A percentile compares a stretch with the other conserved stretches of the same genome.
Evolutionary conservation across 1,140 invertebrate genomes (phyloP).

Genomic region (Hyposmocoma kahamanoa): DNA sequence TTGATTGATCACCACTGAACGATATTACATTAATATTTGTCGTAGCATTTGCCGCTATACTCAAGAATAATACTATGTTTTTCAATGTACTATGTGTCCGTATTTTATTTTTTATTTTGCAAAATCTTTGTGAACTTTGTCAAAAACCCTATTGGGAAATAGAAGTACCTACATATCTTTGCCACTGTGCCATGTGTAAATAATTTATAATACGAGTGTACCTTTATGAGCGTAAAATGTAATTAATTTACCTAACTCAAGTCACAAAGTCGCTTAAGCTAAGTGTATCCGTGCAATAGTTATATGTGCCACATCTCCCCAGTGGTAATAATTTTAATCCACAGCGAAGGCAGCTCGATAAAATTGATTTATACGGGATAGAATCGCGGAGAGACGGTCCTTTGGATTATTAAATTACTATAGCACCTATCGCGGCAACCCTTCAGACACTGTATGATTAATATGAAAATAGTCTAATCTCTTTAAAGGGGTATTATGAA

Average conservation of each 20-base stretch:
- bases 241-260: not conserved
- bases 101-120: too few species aligned
- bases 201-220: too few species aligned
- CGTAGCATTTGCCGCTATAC: slow-evolving; percentile 37
- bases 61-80: too few species aligned
- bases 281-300: not conserved
- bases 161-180: too few species aligned
- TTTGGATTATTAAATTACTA: slow-evolving; percentile 49
- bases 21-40: slow-evolving; percentile 59
- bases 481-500: slow-evolving; percentile 55
- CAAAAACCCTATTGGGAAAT: too few species aligned
- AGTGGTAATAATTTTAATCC: slow-evolving; percentile 29
- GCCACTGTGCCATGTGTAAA: too few species aligned
- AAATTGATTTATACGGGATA: slow-evolving; percentile 38
- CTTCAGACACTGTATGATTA: slow-evolving; percentile 36
- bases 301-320: not conserved
- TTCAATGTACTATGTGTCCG: too few species aligned
- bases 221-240: too few species aligned
- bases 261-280: not conserved
- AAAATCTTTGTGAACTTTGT: too few species aligned
- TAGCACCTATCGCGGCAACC: slow-evolving; percentile 23
- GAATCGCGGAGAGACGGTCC: slow-evolving; percentile 29
- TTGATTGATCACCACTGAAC: slow-evolving; percentile 49
- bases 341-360: slow-evolving; percentile 26
- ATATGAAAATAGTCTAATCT: slow-evolving; percentile 53